Percentiles rank a stretch among this genome's conserved stretches.
Evolutionary conservation across 2,888 invertebrate genomes (phyloP).

Genomic region (Torymus tubicola): DNA sequence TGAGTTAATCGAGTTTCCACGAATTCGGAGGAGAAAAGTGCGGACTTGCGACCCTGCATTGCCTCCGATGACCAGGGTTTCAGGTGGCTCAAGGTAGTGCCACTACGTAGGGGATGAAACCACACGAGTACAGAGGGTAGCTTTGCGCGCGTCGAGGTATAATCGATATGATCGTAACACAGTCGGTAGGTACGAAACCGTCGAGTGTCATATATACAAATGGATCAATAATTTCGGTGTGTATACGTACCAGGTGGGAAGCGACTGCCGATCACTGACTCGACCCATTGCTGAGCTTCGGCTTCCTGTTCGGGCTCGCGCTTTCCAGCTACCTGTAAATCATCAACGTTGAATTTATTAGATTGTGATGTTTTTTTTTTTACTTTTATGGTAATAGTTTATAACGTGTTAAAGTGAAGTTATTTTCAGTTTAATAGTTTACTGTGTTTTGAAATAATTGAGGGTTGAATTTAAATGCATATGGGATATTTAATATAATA

Average conservation of each 20-base stretch:
- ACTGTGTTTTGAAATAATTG: no score
- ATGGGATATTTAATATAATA: no score
- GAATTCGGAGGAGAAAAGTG: constrained; percentile 26
- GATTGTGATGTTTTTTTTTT: no score
- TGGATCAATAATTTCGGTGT: no score
- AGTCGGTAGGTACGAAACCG: constrained; percentile 13
- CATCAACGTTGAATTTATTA: constrained; percentile 55
- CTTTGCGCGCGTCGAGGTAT: not conserved
- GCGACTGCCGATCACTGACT: constrained; percentile 86
- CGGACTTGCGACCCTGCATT: constrained; percentile 67
- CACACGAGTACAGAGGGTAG: constrained; percentile 13
- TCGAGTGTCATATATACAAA: no score
- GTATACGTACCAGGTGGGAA: constrained; percentile 80
- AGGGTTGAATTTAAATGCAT: no score
- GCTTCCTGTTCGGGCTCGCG: constrained; percentile 87
- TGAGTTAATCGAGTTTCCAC: not conserved
- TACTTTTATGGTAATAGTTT: no score
- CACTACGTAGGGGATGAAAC: not conserved
- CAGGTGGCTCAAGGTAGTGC: constrained; percentile 50
- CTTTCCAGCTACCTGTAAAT: constrained; percentile 87
- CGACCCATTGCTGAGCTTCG: constrained; percentile 92
- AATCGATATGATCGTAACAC: constrained; percentile 32
- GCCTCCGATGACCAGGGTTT: constrained; percentile 66
- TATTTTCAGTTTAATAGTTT: no score
- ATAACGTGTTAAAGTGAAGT: not conserved